Evolutionary conservation across 2,113 vertebrate genomes (phyloP), one percentile per base, ranked within the genome.

Genomic region (Galemys pyrenaicus): DNA sequence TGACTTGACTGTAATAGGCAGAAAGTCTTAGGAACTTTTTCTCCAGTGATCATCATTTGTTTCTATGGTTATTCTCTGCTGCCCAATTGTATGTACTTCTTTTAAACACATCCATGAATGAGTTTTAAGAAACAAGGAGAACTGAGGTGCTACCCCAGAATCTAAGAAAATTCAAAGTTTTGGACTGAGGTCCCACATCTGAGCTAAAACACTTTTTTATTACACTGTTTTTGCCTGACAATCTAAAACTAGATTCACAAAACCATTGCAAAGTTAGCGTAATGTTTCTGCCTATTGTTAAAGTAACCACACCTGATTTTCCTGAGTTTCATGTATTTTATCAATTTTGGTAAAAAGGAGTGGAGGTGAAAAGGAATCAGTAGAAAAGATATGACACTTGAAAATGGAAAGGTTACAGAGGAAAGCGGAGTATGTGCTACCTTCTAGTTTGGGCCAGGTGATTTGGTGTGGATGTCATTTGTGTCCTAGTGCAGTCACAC

Each of bases 131-230:
- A 56, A 60, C 70, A 70, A 74, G 92, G 82, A 79, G 74, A 90
- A 71, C n/a, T 60, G 56, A 84, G 80, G 62, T 90, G 56, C 64
- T 95, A 15, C 7, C 92, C 26, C 39, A 88, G 60, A 89, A 37
- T 80, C 81, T 54, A 74, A 96, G 96, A 94, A 28, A 58, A 89
- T 74, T 56, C 11, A 44, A 28, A 15, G 32, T 60, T 82, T 96
- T 94, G 30, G 56, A 77, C 28, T 96, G 28, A 94, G 39, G 78
- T 54, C 15, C 64, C 60, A 4, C 80, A 22, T 94, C 49, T 96
- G 82, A 97, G 64, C n/a, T 98, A 71, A 6, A n/a, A 75, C 96
- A 79, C 41, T 97, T 97, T 97, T 95, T 93, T 96, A 93, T 98
- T 97, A 84, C 77, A 78, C 9, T 91, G 9, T 60, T 51, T 94